phyloP scores from a whole-genome alignment of 2,113 vertebrate species.

The Tauraco erythrolophus region DNA sequence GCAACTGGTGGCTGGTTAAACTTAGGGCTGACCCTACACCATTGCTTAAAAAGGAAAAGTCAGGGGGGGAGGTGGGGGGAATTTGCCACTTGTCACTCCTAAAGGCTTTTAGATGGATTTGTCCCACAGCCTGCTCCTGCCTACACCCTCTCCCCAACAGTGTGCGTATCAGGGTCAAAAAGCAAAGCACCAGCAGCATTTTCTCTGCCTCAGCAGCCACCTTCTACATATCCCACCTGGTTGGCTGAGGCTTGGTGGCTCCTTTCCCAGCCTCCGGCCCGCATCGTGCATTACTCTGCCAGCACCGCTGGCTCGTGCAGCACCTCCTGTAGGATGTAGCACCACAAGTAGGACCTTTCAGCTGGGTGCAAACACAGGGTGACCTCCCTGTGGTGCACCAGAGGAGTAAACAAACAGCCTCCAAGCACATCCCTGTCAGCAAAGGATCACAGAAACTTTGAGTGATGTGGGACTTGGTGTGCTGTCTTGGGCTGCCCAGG shows the following conservation, averaged over 20 bases:
- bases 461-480: not conserved
- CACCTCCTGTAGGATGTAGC: not conserved
- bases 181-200: not conserved
- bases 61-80: not conserved
- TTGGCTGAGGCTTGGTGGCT: not conserved
- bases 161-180: rapidly evolving
- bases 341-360: not conserved
- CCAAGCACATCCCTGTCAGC: not conserved
- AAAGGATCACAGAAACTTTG: not conserved
- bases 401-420: not conserved
- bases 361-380: rapidly evolving
- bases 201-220: not conserved
- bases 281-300: rapidly evolving
- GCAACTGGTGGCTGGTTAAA: not conserved
- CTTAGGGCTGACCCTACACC: not conserved
- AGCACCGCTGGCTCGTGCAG: rapidly evolving
- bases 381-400: not conserved
- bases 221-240: not conserved
- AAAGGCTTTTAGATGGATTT: not conserved
- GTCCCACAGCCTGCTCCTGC: not conserved
- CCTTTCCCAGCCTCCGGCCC: not conserved
- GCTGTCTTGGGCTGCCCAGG: not conserved
- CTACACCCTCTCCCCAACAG: rapidly evolving
- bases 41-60: not conserved
- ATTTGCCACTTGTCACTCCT: not conserved